Percentiles rank a stretch among this genome's conserved stretches.
phyloP scores from a whole-genome alignment of 2,888 invertebrate species.

The Onthophagus sagittarius region DNA sequence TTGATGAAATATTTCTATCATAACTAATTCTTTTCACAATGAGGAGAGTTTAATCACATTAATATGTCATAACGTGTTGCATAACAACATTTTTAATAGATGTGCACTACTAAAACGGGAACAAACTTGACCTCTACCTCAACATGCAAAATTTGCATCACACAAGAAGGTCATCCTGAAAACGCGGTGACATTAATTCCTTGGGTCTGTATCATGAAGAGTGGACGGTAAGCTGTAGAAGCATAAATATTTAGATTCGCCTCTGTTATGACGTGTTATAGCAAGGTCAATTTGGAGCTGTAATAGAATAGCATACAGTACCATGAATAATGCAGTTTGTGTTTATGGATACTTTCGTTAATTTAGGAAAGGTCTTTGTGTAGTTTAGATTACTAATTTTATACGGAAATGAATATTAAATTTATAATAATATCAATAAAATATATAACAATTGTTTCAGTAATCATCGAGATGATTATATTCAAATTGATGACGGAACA shows the following conservation, averaged over 20 bases:
- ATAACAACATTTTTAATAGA: too few species aligned
- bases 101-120: not conserved
- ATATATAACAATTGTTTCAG: not conserved
- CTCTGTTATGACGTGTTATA: not conserved
- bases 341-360: not conserved
- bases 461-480: conserved; percentile 39
- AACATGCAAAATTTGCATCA: not conserved
- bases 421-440: not conserved
- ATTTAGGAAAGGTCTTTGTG: not conserved
- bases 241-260: not conserved
- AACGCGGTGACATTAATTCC: not conserved
- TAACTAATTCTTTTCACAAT: too few species aligned
- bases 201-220: not conserved
- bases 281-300: not conserved
- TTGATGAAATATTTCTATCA: too few species aligned
- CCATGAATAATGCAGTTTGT: not conserved
- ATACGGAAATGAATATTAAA: not conserved
- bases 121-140: not conserved
- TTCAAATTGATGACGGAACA: conserved; percentile 39
- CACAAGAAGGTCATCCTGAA: not conserved
- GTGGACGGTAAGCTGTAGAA: not conserved
- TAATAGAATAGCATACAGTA: not conserved
- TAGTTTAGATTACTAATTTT: not conserved
- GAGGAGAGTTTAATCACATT: too few species aligned
- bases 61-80: too few species aligned